Evolutionary conservation across 2,113 vertebrate genomes (phyloP).

Genomic region (Dascyllus trimaculatus): DNA sequence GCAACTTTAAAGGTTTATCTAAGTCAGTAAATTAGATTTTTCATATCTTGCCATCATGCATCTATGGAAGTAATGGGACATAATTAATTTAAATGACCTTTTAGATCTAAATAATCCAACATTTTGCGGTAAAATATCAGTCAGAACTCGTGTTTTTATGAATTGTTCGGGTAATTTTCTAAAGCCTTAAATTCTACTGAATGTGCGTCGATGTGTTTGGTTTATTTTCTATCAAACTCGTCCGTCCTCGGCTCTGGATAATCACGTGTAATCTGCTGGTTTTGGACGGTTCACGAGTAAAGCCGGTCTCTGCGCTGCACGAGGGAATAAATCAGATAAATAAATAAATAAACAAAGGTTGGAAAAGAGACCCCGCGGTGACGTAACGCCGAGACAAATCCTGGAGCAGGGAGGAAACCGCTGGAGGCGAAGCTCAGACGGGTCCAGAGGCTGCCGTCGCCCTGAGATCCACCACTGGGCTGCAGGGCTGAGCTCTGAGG

Average conservation of each 20-base stretch:
- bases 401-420: conserved; percentile 11
- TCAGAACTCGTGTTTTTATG: background rate
- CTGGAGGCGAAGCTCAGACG: no score
- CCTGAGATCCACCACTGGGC: no score
- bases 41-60: no score
- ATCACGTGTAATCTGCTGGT: conserved; percentile 69
- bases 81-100: no score
- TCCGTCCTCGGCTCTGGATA: background rate
- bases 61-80: no score
- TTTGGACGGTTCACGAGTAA: conserved; percentile 44
- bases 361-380: conserved; percentile 37
- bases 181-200: background rate
- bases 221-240: background rate
- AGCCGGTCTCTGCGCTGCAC: conserved; percentile 30
- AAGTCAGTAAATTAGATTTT: no score
- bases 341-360: no score
- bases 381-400: conserved; percentile 59
- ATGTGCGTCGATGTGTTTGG: background rate
- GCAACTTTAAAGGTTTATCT: no score
- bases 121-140: no score
- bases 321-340: background rate
- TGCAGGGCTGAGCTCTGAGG: no score
- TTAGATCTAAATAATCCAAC: no score
- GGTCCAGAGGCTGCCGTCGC: no score
- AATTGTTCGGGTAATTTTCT: background rate